Percentiles rank a stretch among this genome's conserved stretches.
phyloP scores from a whole-genome alignment of 2,888 invertebrate genomes.

The Pimpla rufipes region DNA sequence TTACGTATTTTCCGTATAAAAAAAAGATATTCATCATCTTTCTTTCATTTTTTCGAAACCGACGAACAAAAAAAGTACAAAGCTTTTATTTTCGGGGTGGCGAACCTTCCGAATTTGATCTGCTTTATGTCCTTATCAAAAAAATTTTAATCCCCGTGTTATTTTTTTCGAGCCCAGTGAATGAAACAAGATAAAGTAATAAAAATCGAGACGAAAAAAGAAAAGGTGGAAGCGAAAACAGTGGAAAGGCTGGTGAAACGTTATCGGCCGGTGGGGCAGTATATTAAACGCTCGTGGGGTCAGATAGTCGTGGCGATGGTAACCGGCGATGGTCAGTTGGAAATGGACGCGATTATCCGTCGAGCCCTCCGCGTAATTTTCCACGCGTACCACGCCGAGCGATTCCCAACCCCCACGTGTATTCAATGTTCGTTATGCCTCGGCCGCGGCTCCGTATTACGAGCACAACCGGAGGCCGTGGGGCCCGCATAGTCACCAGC shows the following conservation, averaged over 20 bases:
- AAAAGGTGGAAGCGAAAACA: conserved; percentile 21
- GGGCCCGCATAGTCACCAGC: conserved; percentile 24
- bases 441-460: conserved; percentile 12
- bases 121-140: too few species aligned
- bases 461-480: conserved; percentile 34
- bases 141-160: too few species aligned
- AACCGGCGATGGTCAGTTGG: conserved; percentile 50
- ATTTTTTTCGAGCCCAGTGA: too few species aligned
- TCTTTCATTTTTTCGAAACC: conserved; percentile 5
- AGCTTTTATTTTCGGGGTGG: too few species aligned
- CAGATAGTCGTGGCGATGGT: conserved; percentile 55
- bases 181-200: background rate
- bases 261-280: conserved; percentile 23
- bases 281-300: conserved; percentile 55
- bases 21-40: conserved; percentile 30
- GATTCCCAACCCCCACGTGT: conserved; percentile 8
- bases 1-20: conserved; percentile 29
- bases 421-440: conserved; percentile 23
- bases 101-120: too few species aligned
- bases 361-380: conserved; percentile 58
- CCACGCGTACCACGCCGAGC: conserved; percentile 29
- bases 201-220: conserved; percentile 4
- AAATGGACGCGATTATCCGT: conserved; percentile 61
- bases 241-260: conserved; percentile 20
- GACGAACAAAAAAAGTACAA: too few species aligned